Evolutionary conservation across 2,797 vertebrate genomes (phyloP).

Genomic region (Tokudaia muenninki): DNA sequence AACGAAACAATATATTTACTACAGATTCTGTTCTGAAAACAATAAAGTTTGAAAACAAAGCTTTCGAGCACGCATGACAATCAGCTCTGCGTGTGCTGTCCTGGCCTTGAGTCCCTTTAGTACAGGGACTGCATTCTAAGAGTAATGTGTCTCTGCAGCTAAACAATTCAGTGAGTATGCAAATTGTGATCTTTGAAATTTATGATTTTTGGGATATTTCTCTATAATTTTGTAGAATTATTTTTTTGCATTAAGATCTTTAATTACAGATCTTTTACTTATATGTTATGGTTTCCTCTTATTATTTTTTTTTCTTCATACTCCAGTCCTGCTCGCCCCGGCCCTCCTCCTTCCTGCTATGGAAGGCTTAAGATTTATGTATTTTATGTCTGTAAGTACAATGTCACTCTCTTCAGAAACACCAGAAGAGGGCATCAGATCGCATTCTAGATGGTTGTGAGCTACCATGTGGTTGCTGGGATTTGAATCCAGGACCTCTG

Average conservation of each 20-base stretch:
- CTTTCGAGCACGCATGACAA: slow-evolving; percentile 8
- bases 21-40: slow-evolving; percentile 20
- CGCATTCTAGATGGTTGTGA: no score
- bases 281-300: not conserved
- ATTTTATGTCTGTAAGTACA: no score
- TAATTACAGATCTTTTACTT: not conserved
- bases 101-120: not conserved
- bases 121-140: not conserved
- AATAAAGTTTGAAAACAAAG: not conserved
- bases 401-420: no score
- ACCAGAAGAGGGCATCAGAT: no score
- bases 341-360: no score
- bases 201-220: not conserved
- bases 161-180: not conserved
- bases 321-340: no score
- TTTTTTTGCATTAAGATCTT: not conserved
- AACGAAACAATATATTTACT: not conserved
- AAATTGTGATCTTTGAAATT: not conserved
- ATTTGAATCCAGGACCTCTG: no score
- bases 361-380: no score
- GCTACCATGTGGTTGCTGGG: no score
- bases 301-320: not conserved
- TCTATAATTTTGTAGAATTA: not conserved
- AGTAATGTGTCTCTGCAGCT: not conserved
- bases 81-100: not conserved